A percentile compares a stretch with the other conserved stretches of the same genome.
Conservation (phyloP, 2,888 invertebrate species). For the Ichneumoninae sp. region DNA sequence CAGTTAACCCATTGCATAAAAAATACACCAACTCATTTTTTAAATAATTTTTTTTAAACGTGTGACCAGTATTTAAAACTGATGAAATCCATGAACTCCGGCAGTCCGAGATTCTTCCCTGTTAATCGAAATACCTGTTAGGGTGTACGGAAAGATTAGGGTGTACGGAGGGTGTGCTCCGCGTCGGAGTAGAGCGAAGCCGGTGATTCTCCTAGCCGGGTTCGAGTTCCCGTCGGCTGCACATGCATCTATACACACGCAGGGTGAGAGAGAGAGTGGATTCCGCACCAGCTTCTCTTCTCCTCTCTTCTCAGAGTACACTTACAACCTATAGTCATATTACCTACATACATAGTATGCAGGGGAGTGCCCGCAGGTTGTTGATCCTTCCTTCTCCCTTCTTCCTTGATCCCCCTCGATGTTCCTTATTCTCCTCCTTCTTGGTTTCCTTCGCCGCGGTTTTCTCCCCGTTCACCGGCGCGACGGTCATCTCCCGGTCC, state of each 20-base stretch:
- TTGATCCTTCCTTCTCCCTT: conserved; percentile 78
- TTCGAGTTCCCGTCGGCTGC: conserved; percentile 29
- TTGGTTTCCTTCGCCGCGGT: conserved; percentile 20
- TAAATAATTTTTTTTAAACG: too few relatives aligned
- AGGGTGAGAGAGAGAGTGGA: conserved; percentile 14
- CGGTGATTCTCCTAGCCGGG: conserved; percentile 25
- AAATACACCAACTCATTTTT: too few relatives aligned
- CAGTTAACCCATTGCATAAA: too few relatives aligned
- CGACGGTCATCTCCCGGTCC: conserved; percentile 48
- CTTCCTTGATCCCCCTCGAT: conserved; percentile 62
- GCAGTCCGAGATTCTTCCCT: conserved; percentile 64
- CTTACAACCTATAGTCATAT: conserved; percentile 50
- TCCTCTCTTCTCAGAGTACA: conserved; percentile 37
- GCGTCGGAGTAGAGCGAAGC: not conserved
- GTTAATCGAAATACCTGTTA: conserved; percentile 1
- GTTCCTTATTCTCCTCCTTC: conserved; percentile 51
- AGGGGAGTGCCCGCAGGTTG: conserved; percentile 79
- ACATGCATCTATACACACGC: not conserved
- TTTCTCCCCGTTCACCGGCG: conserved; percentile 44
- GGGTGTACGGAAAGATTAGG: not conserved
- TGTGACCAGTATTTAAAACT: too few relatives aligned
- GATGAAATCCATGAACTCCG: not conserved
- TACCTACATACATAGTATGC: conserved; percentile 60
- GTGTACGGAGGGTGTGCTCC: not conserved
- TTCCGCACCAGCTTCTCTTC: conserved; percentile 48